phyloP scores from a whole-genome alignment of 2,113 vertebrate species.

The Chauna torquata region DNA sequence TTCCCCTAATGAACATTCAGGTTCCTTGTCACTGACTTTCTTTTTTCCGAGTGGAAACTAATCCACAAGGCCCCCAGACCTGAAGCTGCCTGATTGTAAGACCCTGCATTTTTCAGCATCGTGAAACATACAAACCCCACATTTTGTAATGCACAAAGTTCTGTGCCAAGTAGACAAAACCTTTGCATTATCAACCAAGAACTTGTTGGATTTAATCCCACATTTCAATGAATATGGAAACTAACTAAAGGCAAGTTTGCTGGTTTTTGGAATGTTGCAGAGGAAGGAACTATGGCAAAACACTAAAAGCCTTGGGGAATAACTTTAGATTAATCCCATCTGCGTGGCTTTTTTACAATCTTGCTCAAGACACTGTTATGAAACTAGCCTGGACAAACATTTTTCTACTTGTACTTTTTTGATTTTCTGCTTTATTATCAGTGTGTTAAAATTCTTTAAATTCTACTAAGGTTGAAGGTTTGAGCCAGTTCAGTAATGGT shows the following conservation, averaged over 20 bases:
- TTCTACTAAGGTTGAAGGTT: background rate
- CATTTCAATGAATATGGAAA: background rate
- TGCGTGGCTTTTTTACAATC: background rate
- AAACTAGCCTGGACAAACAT: background rate
- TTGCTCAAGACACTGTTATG: background rate
- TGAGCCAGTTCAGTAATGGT: background rate
- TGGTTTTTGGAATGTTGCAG: fast-evolving
- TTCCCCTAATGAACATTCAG: background rate
- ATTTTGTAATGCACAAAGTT: background rate
- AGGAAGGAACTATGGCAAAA: background rate
- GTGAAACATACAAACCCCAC: background rate
- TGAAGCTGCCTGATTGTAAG: background rate
- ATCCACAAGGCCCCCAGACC: background rate
- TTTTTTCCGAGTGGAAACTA: background rate
- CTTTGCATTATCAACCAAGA: background rate
- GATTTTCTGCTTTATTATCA: background rate
- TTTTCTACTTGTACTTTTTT: background rate
- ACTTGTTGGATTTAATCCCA: background rate
- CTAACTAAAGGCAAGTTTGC: background rate
- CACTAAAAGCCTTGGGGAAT: background rate
- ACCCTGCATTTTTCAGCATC: background rate
- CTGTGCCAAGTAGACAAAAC: background rate
- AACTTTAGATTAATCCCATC: background rate
- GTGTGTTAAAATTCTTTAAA: background rate
- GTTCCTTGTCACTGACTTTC: background rate